Conservation (phyloP, 2,888 invertebrate species). For the Tachina fera region DNA sequence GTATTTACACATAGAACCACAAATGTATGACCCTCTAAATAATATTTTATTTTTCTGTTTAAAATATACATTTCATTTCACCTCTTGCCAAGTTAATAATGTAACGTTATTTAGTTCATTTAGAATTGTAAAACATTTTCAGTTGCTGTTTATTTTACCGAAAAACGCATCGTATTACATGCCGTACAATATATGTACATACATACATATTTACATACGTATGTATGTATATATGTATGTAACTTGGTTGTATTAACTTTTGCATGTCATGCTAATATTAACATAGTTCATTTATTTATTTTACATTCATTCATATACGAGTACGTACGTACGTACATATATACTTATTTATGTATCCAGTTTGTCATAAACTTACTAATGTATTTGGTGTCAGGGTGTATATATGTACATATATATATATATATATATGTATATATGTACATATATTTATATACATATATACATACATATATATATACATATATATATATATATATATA, state of each 20-base stretch:
- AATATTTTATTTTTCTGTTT: constrained; percentile 50
- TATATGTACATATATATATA: neutral
- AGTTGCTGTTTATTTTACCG: constrained; percentile 46
- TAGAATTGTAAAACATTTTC: constrained; percentile 17
- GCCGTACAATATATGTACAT: constrained; percentile 5
- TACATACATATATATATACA: too few relatives aligned
- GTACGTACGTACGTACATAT: neutral
- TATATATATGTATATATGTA: neutral
- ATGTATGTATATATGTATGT: neutral
- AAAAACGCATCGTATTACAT: constrained; percentile 65
- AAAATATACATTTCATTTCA: constrained; percentile 62
- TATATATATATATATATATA: too few relatives aligned
- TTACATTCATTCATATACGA: neutral
- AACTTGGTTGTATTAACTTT: constrained; percentile 49
- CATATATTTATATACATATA: neutral
- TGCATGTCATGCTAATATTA: constrained; percentile 70
- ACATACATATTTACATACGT: too few relatives aligned
- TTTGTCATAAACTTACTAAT: constrained; percentile 1
- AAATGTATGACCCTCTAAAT: constrained; percentile 62
- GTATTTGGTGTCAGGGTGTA: constrained; percentile 8
- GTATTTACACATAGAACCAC: constrained; percentile 17
- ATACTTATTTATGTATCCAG: constrained; percentile 17
- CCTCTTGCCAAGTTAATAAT: constrained; percentile 67
- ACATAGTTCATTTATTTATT: constrained; percentile 55
- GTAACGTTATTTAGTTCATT: constrained; percentile 67